Percentiles rank a stretch among this genome's conserved stretches.
phyloP scores from a whole-genome alignment of 2,113 vertebrate genomes.

The Pollachius pollachius region DNA sequence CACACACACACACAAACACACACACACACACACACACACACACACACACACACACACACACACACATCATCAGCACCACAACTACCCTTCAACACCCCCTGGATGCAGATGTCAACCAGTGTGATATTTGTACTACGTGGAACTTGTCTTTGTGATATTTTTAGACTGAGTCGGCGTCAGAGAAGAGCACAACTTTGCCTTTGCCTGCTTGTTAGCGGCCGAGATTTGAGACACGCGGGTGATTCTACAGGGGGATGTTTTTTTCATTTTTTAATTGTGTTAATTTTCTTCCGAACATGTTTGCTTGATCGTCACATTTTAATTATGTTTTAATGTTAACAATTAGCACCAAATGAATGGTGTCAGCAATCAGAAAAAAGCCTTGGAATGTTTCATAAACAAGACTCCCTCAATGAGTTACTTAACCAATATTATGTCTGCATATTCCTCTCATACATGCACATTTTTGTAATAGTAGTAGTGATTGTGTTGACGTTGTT shows the following conservation, averaged over 20 bases:
- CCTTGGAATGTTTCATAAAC: slow-evolving; percentile 47
- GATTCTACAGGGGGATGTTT: slow-evolving; percentile 34
- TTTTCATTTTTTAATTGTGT: slow-evolving; percentile 39
- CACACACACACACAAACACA: background rate
- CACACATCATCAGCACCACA: too few species aligned
- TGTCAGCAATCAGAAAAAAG: slow-evolving; percentile 72
- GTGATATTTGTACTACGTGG: too few species aligned
- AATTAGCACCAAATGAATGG: slow-evolving; percentile 69
- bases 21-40: background rate
- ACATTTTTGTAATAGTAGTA: background rate
- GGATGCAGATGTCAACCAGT: too few species aligned
- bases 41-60: background rate
- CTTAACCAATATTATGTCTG: too few species aligned
- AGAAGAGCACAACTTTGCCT: background rate
- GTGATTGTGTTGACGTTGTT: background rate
- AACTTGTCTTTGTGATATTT: background rate
- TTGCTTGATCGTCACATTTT: slow-evolving; percentile 75
- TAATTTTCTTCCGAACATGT: slow-evolving; percentile 44
- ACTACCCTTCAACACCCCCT: too few species aligned
- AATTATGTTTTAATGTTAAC: slow-evolving; percentile 80
- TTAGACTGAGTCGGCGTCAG: background rate
- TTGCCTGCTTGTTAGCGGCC: slow-evolving; percentile 53
- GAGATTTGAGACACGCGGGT: slow-evolving; percentile 12
- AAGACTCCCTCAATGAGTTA: background rate
- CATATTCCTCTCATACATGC: background rate